Percentiles rank a stretch among this genome's conserved stretches.
phyloP scores from a whole-genome alignment of 2,888 invertebrate species.

The Hemistola chrysoprasaria region DNA sequence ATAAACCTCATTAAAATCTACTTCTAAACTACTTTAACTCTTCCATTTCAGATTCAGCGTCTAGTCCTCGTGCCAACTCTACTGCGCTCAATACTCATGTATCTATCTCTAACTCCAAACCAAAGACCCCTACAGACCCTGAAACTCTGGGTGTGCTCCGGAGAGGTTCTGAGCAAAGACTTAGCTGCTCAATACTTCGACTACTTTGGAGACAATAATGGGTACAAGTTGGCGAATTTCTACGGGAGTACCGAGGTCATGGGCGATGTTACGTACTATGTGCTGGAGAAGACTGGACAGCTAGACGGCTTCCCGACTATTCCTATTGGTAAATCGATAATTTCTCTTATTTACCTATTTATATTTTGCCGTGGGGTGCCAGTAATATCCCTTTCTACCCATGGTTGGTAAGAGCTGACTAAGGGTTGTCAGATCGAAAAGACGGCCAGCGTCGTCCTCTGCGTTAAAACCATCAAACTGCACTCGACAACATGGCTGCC shows the following conservation, averaged over 20 bases:
- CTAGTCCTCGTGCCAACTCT: conserved; percentile 93
- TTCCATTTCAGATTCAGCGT: conserved; percentile 90
- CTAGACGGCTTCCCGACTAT: conserved; percentile 85
- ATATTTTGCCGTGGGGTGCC: too few relatives aligned
- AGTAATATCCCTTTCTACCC: too few relatives aligned
- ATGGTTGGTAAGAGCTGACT: too few relatives aligned
- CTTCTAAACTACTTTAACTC: too few relatives aligned
- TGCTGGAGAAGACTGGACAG: conserved; percentile 83
- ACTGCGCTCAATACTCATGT: conserved; percentile 89
- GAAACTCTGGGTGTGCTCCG: conserved; percentile 93
- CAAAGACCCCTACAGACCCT: conserved; percentile 81
- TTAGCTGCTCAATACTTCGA: conserved; percentile 89
- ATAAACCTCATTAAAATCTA: too few relatives aligned
- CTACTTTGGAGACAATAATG: conserved; percentile 84
- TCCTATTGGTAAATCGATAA: conserved; percentile 88
- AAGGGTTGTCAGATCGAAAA: too few relatives aligned
- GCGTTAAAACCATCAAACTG: too few relatives aligned
- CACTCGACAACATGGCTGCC: too few relatives aligned
- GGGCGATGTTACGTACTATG: conserved; percentile 93
- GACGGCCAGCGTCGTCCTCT: too few relatives aligned
- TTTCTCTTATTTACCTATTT: too few relatives aligned
- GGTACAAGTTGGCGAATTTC: conserved; percentile 90
- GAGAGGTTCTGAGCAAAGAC: conserved; percentile 88
- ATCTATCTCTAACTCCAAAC: conserved; percentile 83
- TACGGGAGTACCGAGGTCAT: conserved; percentile 96